Evolutionary conservation across 64 coral and sea anemone species (phyloP), one percentile per base, ranked within the genome.

Genomic region (Pocillopora damicornis): DNA sequence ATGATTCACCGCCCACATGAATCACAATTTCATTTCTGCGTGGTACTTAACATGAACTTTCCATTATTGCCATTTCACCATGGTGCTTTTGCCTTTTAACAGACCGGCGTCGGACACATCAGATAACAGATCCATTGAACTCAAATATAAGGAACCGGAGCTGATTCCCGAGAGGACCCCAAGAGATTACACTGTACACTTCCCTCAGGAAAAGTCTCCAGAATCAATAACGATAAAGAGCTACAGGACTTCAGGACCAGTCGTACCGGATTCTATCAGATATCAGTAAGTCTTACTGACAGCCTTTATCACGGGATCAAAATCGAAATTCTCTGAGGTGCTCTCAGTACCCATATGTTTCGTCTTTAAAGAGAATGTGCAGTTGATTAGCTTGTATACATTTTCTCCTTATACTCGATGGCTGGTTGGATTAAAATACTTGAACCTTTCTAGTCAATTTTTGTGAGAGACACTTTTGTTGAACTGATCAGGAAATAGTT

Each of bases 141-240:
- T 96, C 15, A 96, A 93, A 75, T 60, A 26, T 38, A 93, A 82
- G 65, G 93, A 95, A 83, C 96, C 96, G 36, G 88, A 89, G 25
- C 85, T 98, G 1, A 83, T 81, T 35, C 72, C 93, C 1, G 96
- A 95, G 59, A 98, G 88, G 76, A 95, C 75, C 59, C 74, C 90
- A 1, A 89, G 90, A 10, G 96, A 98, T 75, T 98, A 98, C 77
- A 98, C 93, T 2, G 96, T 98, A 4, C 96, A 98, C 75, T 98
- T 98, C 57, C 96, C 90, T 25, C 96, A 98, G 73, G 88, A 92
- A 2, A 91, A 95, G 45, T 74, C 87, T 16, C 17, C 64, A 77
- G 89, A 82, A 25, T 75, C 75, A 34, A 71, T 79, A 45, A 12
- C 35, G 11, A n/a, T 62, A 61, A 98, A 95, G 73, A 36, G 69